phyloP scores from a whole-genome alignment of 2,113 vertebrate genomes.

The Melanocharis versteri region DNA sequence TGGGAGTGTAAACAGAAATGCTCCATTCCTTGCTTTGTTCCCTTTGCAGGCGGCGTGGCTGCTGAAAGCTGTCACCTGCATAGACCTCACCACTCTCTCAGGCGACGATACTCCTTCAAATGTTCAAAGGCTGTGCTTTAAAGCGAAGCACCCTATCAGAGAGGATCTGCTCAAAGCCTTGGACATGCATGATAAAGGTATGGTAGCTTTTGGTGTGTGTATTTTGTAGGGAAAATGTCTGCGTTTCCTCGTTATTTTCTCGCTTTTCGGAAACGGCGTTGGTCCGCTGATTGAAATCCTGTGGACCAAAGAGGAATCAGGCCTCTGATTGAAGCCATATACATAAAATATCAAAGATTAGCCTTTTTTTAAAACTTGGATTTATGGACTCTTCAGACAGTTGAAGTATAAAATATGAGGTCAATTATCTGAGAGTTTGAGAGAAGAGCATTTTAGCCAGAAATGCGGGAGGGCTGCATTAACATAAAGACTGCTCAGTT shows the following conservation, averaged over 20 bases:
- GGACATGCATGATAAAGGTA: slow-evolving; percentile 88
- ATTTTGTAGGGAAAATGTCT: neutral
- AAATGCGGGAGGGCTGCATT: neutral
- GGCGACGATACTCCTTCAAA: slow-evolving; percentile 91
- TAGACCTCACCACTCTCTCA: slow-evolving; percentile 92
- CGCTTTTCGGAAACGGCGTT: neutral
- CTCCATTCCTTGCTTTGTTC: neutral
- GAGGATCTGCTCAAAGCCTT: slow-evolving; percentile 83
- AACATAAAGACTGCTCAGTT: neutral
- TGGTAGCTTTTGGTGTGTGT: neutral
- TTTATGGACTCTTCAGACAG: neutral
- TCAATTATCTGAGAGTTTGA: neutral
- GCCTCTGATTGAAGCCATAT: neutral
- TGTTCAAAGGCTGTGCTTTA: slow-evolving; percentile 87
- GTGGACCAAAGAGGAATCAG: neutral
- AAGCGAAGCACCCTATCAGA: slow-evolving; percentile 87
- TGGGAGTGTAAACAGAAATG: neutral
- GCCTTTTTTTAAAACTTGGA: neutral
- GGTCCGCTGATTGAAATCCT: neutral
- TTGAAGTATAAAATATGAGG: neutral
- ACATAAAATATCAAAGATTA: neutral
- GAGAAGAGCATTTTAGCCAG: neutral
- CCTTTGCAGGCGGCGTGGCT: slow-evolving; percentile 87
- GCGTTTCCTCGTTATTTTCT: neutral
- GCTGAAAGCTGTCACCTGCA: slow-evolving; percentile 88